Evolutionary conservation across 2,797 vertebrate genomes (phyloP).

Genomic region (Hippocampus kuda): DNA sequence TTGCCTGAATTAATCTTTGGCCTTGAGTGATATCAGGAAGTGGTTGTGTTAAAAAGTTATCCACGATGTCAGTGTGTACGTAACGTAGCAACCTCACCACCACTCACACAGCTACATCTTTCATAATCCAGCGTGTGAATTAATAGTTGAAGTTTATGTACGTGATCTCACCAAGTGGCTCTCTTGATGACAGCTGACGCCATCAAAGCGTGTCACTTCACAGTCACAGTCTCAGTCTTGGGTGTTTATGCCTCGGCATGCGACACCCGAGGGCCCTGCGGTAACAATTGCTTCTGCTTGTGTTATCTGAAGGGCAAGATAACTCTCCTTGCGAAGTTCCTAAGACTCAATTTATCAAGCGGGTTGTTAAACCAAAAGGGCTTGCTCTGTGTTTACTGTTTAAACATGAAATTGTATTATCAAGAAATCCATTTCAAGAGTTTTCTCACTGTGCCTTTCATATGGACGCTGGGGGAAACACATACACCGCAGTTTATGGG

Average conservation of each 20-base stretch:
- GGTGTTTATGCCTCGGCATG: constrained; percentile 20
- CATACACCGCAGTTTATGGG: constrained; percentile 18
- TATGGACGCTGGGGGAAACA: constrained; percentile 35
- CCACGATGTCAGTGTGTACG: background rate
- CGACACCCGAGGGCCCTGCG: constrained; percentile 25
- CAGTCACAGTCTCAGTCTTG: background rate
- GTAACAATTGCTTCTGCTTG: constrained; percentile 8
- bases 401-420: constrained; percentile 13
- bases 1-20: background rate
- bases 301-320: constrained; percentile 23
- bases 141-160: background rate
- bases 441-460: constrained; percentile 57
- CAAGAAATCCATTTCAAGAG: constrained; percentile 22
- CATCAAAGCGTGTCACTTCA: background rate
- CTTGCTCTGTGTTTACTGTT: constrained; percentile 43
- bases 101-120: background rate
- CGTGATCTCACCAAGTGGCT: background rate
- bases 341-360: constrained; percentile 12
- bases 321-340: constrained; percentile 18
- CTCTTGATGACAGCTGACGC: constrained; percentile 2
- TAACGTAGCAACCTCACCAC: background rate
- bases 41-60: constrained; percentile 3
- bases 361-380: constrained; percentile 37
- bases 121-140: background rate
- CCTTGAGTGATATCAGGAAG: background rate